Percentiles rank a stretch among this genome's conserved stretches.
phyloP scores from a whole-genome alignment of 2,113 vertebrate genomes.

The Pelmatolapia mariae region DNA sequence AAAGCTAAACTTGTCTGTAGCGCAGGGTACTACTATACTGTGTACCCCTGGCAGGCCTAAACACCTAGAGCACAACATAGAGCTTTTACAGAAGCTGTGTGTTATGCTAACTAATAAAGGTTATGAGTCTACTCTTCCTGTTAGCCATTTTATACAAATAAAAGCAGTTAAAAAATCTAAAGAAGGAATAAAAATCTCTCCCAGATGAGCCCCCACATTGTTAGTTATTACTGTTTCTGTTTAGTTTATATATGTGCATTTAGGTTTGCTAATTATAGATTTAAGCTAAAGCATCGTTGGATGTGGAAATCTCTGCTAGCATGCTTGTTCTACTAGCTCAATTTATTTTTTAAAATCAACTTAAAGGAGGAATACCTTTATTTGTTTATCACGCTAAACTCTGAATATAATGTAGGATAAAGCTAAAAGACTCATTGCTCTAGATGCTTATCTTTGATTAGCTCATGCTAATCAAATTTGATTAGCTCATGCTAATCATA shows the following conservation, averaged over 20 bases:
- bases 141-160: not conserved
- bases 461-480: not conserved
- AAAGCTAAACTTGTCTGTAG: not conserved
- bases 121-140: not conserved
- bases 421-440: not conserved
- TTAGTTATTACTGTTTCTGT: not conserved
- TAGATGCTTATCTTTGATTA: not conserved
- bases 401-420: not conserved
- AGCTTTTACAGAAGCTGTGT: not conserved
- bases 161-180: not conserved
- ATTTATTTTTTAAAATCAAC: not conserved
- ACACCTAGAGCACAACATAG: not conserved
- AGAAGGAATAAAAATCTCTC: not conserved
- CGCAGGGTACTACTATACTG: not conserved
- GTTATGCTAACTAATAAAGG: not conserved
- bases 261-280: not conserved
- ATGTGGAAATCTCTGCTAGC: not conserved
- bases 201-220: not conserved
- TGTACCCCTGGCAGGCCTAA: not conserved
- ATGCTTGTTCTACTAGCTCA: not conserved
- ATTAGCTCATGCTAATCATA: not conserved
- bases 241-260: not conserved
- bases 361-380: not conserved
- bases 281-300: not conserved
- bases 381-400: not conserved